Percentiles rank a stretch among this genome's conserved stretches.
phyloP scores from a whole-genome alignment of 1,140 invertebrate species.

The Platorchestia sp. region DNA sequence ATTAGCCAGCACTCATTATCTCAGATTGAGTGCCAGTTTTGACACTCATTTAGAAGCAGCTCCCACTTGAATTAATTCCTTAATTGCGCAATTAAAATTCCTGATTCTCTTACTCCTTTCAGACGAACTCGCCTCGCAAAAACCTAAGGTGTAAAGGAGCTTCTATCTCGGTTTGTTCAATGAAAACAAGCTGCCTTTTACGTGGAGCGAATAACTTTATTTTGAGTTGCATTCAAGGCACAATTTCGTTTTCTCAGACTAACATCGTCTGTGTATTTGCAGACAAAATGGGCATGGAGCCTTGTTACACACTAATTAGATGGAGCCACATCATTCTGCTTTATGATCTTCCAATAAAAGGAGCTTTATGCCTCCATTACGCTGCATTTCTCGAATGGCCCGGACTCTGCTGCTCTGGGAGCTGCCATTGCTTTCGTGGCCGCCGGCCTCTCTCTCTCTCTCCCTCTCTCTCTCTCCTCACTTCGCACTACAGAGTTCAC shows the following conservation, averaged over 20 bases:
- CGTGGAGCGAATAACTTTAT: neutral
- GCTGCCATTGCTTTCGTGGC: too few relatives aligned
- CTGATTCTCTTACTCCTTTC: neutral
- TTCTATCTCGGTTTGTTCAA: neutral
- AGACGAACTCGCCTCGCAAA: neutral
- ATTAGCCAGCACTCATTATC: neutral
- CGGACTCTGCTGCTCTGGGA: neutral
- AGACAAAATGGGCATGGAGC: neutral
- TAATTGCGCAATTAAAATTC: neutral
- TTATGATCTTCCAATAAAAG: neutral
- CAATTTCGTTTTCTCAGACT: neutral
- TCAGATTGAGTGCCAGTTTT: neutral
- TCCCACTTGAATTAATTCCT: neutral
- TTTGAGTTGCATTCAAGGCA: neutral
- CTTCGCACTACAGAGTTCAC: too few relatives aligned
- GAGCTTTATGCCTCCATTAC: slow-evolving; percentile 14
- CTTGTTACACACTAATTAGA: neutral
- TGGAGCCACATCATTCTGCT: neutral
- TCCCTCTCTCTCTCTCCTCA: too few relatives aligned
- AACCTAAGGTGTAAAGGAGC: neutral
- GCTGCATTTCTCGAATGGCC: neutral
- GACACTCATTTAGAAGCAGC: neutral
- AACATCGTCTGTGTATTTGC: neutral
- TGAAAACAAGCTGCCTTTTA: neutral
- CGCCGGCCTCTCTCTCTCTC: too few relatives aligned